These are phyloP conservation scores for Drosophila mayri DNA, from an alignment of 1,140 invertebrate species.

Conservation along the genomic window DNA sequence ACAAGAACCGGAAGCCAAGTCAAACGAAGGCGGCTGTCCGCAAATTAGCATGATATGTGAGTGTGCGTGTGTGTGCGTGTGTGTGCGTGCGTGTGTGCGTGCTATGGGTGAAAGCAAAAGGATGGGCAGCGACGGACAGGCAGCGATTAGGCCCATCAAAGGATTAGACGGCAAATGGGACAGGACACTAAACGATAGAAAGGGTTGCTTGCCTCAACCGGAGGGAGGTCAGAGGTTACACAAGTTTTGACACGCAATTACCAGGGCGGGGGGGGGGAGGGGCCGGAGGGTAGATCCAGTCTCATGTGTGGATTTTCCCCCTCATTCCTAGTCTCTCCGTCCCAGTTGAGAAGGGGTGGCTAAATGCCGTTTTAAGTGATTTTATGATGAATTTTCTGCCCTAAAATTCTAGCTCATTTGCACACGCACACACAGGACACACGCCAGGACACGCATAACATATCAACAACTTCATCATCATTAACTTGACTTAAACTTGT, in stretches of 20 bases:
- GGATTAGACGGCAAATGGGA: constrained; percentile 65
- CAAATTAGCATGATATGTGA: constrained; percentile 76
- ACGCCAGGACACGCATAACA: constrained; percentile 3
- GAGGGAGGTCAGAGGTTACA: constrained; percentile 73
- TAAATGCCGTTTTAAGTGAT: constrained; percentile 81
- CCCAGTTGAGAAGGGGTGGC: constrained; percentile 38
- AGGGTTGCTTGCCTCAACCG: constrained; percentile 18
- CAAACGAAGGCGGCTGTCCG: constrained; percentile 81
- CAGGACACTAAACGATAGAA: neutral
- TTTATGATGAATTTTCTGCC: constrained; percentile 83
- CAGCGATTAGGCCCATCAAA: constrained; percentile 80
- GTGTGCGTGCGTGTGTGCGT: no score
- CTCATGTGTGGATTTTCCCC: constrained; percentile 43
- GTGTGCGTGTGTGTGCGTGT: constrained; percentile 17
- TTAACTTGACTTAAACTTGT: constrained; percentile 53
- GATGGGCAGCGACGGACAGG: constrained; percentile 16
- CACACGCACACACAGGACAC: constrained; percentile 40
- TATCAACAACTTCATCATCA: constrained; percentile 58
- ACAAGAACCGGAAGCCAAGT: constrained; percentile 75
- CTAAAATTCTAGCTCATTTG: constrained; percentile 78
- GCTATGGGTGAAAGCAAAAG: neutral
- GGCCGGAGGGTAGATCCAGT: constrained; percentile 7
- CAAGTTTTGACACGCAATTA: constrained; percentile 81
- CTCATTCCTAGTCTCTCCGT: neutral
- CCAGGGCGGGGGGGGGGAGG: neutral